Evolutionary conservation across 2,888 invertebrate species (phyloP).

Genomic region (Chelonus formosanus): DNA sequence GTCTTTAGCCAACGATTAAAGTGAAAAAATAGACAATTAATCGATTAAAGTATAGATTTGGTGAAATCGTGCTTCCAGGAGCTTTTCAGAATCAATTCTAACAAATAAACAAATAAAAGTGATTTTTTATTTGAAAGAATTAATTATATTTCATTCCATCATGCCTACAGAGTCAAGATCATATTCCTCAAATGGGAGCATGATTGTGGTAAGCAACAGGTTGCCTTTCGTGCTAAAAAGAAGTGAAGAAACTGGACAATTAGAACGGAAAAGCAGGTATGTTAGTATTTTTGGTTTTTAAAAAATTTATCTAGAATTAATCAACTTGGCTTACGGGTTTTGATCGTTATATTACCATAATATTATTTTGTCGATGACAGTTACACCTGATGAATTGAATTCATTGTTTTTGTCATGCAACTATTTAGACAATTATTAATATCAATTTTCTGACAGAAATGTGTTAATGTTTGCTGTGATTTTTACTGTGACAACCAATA

Average conservation of each 20-base stretch:
- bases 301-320: no score
- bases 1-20: conserved; percentile 36
- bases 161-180: conserved; percentile 60
- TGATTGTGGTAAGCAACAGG: conserved; percentile 92
- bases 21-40: background rate
- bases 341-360: no score
- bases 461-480: no score
- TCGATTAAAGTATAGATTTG: background rate
- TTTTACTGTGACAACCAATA: no score
- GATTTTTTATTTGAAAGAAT: conserved; percentile 21
- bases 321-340: no score
- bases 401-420: no score
- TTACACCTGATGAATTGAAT: no score
- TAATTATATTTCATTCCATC: conserved; percentile 31
- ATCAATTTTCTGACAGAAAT: no score
- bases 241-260: conserved; percentile 75
- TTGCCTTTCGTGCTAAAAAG: conserved; percentile 86
- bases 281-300: conserved; percentile 40
- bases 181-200: conserved; percentile 70
- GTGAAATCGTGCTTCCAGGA: background rate
- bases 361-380: no score
- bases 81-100: background rate
- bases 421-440: no score
- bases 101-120: background rate
- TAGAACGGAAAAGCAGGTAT: conserved; percentile 87